Evolutionary conservation across 2,113 vertebrate species (phyloP).

Genomic region (Phalacrocorax carbo): DNA sequence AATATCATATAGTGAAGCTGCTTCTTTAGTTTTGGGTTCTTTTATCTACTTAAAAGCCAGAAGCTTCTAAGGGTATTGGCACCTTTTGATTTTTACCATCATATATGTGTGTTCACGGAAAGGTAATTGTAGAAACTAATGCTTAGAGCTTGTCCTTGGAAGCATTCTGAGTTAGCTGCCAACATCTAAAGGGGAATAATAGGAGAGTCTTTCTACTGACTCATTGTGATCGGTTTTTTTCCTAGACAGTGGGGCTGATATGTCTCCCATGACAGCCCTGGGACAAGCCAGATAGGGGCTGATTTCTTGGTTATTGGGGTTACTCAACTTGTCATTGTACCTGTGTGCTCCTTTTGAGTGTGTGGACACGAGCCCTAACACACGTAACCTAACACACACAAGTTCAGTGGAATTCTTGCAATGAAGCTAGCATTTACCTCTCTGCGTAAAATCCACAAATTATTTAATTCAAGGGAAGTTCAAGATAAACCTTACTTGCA

Average conservation of each 20-base stretch:
- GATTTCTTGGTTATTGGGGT: neutral
- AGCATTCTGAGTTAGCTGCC: neutral
- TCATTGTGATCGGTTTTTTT: neutral
- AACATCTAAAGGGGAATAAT: neutral
- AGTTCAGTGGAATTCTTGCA: neutral
- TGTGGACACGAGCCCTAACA: neutral
- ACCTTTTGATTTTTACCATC: neutral
- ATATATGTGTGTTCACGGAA: neutral
- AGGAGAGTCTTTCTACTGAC: neutral
- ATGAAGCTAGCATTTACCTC: neutral
- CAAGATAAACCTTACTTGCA: neutral
- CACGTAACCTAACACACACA: neutral
- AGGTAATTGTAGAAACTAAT: neutral
- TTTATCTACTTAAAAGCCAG: neutral
- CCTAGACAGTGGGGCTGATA: neutral
- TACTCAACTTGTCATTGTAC: neutral
- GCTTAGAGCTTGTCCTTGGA: neutral
- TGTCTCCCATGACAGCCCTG: neutral
- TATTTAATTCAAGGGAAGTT: neutral
- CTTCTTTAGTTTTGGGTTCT: neutral
- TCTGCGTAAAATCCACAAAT: neutral
- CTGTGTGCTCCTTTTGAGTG: neutral
- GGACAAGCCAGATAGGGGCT: neutral
- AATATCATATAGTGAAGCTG: neutral
- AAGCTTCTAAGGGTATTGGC: neutral